Base-by-base conservation (phyloP, 2,113 vertebrate genomes). In the Globicephala melas region DNA sequence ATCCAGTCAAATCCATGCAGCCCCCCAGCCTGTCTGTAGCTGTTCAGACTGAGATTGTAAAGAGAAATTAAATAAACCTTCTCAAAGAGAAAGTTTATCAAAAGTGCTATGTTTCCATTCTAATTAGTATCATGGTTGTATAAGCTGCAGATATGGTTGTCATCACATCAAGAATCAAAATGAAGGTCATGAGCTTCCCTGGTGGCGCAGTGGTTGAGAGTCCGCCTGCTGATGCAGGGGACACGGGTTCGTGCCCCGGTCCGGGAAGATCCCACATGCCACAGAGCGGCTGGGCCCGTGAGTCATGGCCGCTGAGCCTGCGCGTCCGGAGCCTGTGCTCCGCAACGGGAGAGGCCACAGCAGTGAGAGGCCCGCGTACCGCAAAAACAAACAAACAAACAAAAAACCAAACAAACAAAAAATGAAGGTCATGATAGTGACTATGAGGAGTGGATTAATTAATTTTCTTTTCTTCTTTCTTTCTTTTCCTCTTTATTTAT, bases 91-190 rank as follows among this genome's bases (percentile, higher is more conserved):
- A 97, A 71, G 89, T 76, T 84, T 80, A 98, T 97, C 65, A 81
- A 76, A 94, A 94, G 65, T 68, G 44, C 67, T 77, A 5, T 87
- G 86, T 90, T 96, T 94, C 81, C 85, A 79, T 93, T 97, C 91
- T 97, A 97, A 97, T 97, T 95, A 98, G 90, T 33, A 95, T 67
- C 85, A 85, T 2, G 76, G 89, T 23, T 94, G 17, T 73, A 96
- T 71, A 87, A 90, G 89, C 85, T 93, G 73, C 83, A 93, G 97
- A 97, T 97, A 97, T 21, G 5, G 63, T 15, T 95, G 96, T 89
- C 92, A 98, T 95, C 8, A 2, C 31, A 74, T 88, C 50, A 92
- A 90, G 86, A 96, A 96, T 93, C 94, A 97, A 97, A 98, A 96
- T 23, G 93, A 96, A 92, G 96, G 87, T 96, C 53, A 94, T 79